Evolutionary conservation across 2,888 invertebrate genomes (phyloP).

Genomic region (Lumbricus terrestris): DNA sequence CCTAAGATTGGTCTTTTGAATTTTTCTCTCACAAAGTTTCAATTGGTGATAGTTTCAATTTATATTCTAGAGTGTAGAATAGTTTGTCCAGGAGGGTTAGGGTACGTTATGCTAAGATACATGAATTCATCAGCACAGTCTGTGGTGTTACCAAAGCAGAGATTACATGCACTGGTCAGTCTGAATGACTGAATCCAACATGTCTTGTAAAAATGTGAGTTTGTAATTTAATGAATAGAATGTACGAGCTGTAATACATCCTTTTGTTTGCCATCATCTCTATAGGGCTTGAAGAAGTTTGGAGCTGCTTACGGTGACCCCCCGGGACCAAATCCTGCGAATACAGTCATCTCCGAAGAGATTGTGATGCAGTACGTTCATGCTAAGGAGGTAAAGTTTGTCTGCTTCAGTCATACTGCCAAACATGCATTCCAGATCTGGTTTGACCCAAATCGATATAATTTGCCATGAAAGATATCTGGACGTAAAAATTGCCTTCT

Average conservation of each 20-base stretch:
- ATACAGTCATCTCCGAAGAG: conserved; percentile 85
- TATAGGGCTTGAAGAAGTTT: conserved; percentile 88
- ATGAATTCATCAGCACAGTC: no score
- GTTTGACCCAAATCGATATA: neutral
- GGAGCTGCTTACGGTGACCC: conserved; percentile 86
- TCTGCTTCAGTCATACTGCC: neutral
- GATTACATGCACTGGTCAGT: neutral
- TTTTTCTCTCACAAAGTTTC: neutral
- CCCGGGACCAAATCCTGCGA: conserved; percentile 96
- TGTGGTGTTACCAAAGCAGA: neutral
- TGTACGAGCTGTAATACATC: neutral
- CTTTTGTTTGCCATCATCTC: neutral
- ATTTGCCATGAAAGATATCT: neutral
- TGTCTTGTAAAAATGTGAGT: neutral
- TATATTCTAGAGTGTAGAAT: neutral
- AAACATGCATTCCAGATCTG: neutral
- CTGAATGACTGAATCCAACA: neutral
- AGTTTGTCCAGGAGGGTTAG: neutral
- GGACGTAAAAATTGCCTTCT: neutral
- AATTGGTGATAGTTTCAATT: neutral
- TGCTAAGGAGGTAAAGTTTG: conserved; percentile 54
- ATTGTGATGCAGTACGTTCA: conserved; percentile 77
- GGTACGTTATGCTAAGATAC: no score
- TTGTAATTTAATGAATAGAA: neutral
- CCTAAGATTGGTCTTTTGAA: neutral